phyloP scores from a whole-genome alignment of 2,888 invertebrate species.

The Platypus cylindrus region DNA sequence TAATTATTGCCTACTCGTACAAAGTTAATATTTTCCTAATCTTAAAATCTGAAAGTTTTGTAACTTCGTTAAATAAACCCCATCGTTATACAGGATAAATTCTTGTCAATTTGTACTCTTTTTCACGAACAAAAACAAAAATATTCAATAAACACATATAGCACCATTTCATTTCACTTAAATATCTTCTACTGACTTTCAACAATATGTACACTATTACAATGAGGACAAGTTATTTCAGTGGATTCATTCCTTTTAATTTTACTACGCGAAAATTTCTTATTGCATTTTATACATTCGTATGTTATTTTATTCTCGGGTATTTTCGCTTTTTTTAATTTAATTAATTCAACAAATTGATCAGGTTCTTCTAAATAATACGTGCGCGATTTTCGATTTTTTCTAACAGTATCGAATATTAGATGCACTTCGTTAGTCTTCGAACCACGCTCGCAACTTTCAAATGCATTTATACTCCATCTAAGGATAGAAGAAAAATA shows the following conservation, averaged over 20 bases:
- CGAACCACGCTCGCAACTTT: conserved; percentile 36
- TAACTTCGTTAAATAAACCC: too few species aligned
- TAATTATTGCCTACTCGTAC: too few species aligned
- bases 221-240: conserved; percentile 41
- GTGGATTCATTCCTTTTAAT: conserved; percentile 11
- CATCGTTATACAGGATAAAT: too few species aligned
- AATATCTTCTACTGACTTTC: too few species aligned
- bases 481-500: conserved; percentile 12
- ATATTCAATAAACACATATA: too few species aligned
- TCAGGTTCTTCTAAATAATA: conserved; percentile 47
- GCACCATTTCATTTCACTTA: too few species aligned
- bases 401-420: conserved; percentile 48
- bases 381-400: conserved; percentile 42
- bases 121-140: too few species aligned
- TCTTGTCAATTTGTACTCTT: too few species aligned
- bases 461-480: conserved; percentile 41
- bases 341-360: conserved; percentile 23
- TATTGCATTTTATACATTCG: conserved; percentile 50
- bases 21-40: too few species aligned
- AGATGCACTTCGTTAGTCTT: conserved; percentile 37
- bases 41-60: too few species aligned
- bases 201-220: conserved; percentile 45
- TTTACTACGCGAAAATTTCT: conserved; percentile 44
- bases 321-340: conserved; percentile 22
- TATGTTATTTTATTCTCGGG: conserved; percentile 38